Conservation (phyloP, 2,797 vertebrate genomes). For the Rhabdophis nuchalis region DNA sequence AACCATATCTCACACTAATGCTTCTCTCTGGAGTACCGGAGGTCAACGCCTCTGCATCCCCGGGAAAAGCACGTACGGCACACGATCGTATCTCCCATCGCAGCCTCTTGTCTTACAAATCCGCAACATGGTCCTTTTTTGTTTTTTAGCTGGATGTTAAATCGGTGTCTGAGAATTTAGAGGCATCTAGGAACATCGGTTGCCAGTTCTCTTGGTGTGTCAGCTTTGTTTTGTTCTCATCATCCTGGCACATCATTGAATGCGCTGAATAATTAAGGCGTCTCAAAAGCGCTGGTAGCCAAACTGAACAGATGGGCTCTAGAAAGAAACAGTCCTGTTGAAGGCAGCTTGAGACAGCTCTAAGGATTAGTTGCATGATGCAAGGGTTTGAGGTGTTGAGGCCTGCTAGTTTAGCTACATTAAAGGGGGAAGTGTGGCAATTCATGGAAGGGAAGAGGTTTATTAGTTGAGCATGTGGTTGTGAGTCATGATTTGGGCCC, state of each 20-base stretch:
- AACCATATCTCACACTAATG: background rate
- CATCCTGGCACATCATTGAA: background rate
- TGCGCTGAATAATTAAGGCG: background rate
- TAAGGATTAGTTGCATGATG: background rate
- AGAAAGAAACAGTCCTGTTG: background rate
- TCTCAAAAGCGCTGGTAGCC: background rate
- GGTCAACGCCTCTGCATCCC: background rate
- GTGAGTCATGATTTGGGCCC: background rate
- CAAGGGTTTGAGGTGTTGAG: background rate
- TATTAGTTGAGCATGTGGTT: background rate
- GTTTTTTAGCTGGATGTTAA: background rate
- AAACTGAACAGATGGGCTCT: background rate
- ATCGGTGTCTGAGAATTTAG: background rate
- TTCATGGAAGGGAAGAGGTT: background rate
- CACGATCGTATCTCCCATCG: background rate
- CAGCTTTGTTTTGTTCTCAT: background rate
- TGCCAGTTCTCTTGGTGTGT: background rate
- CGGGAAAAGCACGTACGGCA: background rate
- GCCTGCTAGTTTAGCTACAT: background rate
- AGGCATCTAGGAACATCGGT: background rate
- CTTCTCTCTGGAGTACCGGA: too few relatives aligned
- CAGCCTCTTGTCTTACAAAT: background rate
- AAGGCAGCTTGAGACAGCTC: background rate
- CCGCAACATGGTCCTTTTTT: background rate
- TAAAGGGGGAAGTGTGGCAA: background rate